Evolutionary conservation across 35 echinoderm and acorn worm genomes (phyloP).

Genomic region (Eucidaris tribuloides): DNA sequence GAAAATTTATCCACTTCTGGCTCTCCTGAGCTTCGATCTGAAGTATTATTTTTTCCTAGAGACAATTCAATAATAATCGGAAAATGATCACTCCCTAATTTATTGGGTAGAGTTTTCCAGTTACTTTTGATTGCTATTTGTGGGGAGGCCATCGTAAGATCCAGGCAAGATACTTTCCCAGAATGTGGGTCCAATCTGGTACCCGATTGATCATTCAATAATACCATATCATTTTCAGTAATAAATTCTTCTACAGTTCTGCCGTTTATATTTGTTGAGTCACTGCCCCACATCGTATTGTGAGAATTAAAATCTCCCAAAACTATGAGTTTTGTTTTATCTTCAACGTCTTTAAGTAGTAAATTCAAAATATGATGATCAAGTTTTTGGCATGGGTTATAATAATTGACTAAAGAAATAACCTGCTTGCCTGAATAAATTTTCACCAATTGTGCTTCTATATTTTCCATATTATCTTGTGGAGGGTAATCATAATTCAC

Average conservation of each 20-base stretch:
- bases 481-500: too few species aligned
- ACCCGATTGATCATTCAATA: not conserved
- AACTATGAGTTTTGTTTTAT: too few species aligned
- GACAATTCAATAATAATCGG: not conserved
- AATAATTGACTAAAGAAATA: too few species aligned
- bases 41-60: too few species aligned
- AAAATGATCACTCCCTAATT: not conserved
- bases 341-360: not conserved
- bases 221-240: not conserved
- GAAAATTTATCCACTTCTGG: not conserved
- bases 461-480: too few species aligned
- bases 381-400: not conserved
- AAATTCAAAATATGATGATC: not conserved
- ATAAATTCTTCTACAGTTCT: not conserved
- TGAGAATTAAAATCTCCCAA: not conserved
- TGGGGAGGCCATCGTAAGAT: not conserved
- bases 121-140: not conserved
- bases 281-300: not conserved
- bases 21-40: not conserved
- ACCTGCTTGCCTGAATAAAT: too few species aligned
- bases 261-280: not conserved
- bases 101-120: not conserved
- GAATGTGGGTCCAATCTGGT: not conserved
- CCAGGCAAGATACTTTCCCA: not conserved
- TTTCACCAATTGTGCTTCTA: too few species aligned